A percentile compares a stretch with the other conserved stretches of the same genome.
phyloP scores from a whole-genome alignment of 2,888 invertebrate species.

The Netelia virgata region DNA sequence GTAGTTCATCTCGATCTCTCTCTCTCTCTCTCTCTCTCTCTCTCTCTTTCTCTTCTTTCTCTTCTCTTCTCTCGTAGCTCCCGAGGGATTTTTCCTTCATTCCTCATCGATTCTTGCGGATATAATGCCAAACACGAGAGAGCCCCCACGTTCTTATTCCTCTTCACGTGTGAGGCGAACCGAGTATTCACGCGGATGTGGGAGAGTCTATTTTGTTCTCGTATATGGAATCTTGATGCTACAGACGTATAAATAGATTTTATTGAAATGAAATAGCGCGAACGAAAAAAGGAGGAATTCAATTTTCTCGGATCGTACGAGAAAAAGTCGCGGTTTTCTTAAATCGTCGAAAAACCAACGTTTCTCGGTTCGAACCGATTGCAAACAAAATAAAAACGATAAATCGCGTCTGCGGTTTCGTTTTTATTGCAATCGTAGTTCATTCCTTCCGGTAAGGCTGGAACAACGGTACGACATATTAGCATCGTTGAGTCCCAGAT shows the following conservation, averaged over 20 bases:
- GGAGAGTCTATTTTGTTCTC: slow-evolving; percentile 39
- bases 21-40: slow-evolving; percentile 21
- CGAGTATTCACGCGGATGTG: slow-evolving; percentile 60
- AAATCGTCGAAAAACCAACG: too few species aligned
- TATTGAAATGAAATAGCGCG: slow-evolving; percentile 14
- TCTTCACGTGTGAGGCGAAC: slow-evolving; percentile 22
- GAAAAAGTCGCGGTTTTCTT: too few species aligned
- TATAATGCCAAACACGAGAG: slow-evolving; percentile 32
- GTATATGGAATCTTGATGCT: slow-evolving; percentile 4
- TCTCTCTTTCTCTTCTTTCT: slow-evolving; percentile 14
- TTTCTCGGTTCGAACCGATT: too few species aligned
- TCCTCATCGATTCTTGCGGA: slow-evolving; percentile 58
- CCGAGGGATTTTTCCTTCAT: slow-evolving; percentile 60
- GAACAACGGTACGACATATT: slow-evolving; percentile 9
- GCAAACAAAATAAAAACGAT: background rate
- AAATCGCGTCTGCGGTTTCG: background rate
- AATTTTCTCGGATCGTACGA: too few species aligned
- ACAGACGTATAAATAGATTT: slow-evolving; percentile 26
- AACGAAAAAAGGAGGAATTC: background rate
- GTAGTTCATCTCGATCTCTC: slow-evolving; percentile 61
- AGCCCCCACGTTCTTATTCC: slow-evolving; percentile 59
- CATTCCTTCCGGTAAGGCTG: slow-evolving; percentile 48
- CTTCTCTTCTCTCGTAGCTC: slow-evolving; percentile 34
- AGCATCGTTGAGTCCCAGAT: slow-evolving; percentile 44
- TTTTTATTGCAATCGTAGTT: background rate